phyloP scores from a whole-genome alignment of 2,797 vertebrate genomes.

The Danio aesculapii region DNA sequence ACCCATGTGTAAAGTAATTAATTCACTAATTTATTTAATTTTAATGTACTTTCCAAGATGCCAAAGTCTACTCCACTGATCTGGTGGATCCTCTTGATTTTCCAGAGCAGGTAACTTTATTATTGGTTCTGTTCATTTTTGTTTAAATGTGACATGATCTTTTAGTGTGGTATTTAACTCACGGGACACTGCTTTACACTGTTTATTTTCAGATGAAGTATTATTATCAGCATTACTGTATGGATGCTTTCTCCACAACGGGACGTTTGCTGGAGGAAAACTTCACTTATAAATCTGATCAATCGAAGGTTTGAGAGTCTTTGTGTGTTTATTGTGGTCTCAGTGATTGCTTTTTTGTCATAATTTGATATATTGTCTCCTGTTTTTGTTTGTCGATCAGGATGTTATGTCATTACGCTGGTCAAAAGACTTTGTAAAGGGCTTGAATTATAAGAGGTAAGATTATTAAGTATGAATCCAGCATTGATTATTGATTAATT shows the following conservation, averaged over 20 bases:
- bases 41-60: conserved; percentile 46
- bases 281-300: conserved; percentile 49
- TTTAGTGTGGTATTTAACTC: not conserved
- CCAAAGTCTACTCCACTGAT: conserved; percentile 14
- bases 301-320: not conserved
- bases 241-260: conserved; percentile 74
- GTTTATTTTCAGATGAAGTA: conserved; percentile 72
- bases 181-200: not conserved
- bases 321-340: not conserved
- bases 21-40: not conserved
- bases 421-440: conserved; percentile 43
- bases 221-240: conserved; percentile 72
- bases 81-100: conserved; percentile 67
- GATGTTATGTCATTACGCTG: conserved; percentile 37
- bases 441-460: conserved; percentile 63
- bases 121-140: not conserved
- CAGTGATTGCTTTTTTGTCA: not conserved
- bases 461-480: not conserved
- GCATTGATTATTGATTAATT: not conserved
- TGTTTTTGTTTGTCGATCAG: conserved; percentile 43
- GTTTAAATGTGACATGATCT: not conserved
- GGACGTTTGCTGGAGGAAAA: conserved; percentile 64
- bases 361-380: not conserved
- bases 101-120: conserved; percentile 72
- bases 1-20: not conserved